These are phyloP conservation scores for Pantala flavescens DNA, from an alignment of 1,140 invertebrate species.

Conservation along the genomic window DNA sequence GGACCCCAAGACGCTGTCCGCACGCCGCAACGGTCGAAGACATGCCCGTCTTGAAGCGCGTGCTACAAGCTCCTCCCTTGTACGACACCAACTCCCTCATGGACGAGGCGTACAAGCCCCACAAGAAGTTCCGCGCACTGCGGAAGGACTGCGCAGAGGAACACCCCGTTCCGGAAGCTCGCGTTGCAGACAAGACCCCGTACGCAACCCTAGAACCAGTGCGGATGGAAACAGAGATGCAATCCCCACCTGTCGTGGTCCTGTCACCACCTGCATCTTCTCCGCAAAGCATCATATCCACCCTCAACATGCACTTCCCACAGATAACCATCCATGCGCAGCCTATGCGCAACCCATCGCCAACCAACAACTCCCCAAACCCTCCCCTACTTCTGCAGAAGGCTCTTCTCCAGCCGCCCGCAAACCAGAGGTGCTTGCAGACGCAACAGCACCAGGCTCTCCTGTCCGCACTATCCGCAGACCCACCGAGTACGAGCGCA, in stretches of 20 bases:
- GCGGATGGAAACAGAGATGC: background rate
- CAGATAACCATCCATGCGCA: background rate
- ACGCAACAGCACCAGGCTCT: slow-evolving; percentile 14
- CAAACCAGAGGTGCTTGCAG: background rate
- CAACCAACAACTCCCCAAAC: slow-evolving; percentile 25
- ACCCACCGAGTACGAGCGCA: background rate
- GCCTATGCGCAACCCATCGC: background rate
- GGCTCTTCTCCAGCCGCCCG: slow-evolving; percentile 23
- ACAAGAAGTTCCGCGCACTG: slow-evolving; percentile 84
- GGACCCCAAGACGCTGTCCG: slow-evolving; percentile 15
- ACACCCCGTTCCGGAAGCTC: slow-evolving; percentile 40
- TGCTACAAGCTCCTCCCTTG: slow-evolving; percentile 79
- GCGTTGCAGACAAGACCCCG: background rate
- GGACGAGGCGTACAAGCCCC: slow-evolving; percentile 89
- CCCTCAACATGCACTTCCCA: slow-evolving; percentile 11
- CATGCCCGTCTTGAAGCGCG: slow-evolving; percentile 86
- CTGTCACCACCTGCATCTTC: slow-evolving; percentile 24
- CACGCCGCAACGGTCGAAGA: slow-evolving; percentile 52
- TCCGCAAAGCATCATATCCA: slow-evolving; percentile 17
- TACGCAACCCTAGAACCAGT: background rate
- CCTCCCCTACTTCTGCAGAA: slow-evolving; percentile 34
- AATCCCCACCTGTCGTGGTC: slow-evolving; percentile 30
- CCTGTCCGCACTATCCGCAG: background rate
- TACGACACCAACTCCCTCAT: slow-evolving; percentile 80
- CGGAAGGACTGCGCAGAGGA: slow-evolving; percentile 67